Percentiles rank a stretch among this genome's conserved stretches.
Evolutionary conservation across 2,797 vertebrate species (phyloP).

Genomic region (Cyclopterus lumpus): DNA sequence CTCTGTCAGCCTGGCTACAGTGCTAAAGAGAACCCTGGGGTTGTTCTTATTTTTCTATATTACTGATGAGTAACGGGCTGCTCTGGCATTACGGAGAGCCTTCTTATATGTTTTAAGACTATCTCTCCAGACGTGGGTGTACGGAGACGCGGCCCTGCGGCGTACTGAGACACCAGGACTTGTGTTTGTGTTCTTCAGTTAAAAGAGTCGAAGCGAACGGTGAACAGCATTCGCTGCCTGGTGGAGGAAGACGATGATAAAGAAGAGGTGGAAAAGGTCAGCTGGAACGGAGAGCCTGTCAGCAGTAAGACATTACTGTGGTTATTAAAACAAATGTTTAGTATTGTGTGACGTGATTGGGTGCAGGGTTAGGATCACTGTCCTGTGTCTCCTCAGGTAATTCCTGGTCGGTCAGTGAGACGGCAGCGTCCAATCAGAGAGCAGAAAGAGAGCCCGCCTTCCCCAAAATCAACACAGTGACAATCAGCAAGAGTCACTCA

Average conservation of each 20-base stretch:
- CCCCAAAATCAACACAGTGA: slow-evolving; percentile 82
- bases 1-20: no score
- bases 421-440: slow-evolving; percentile 84
- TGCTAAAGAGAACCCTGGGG: no score
- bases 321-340: not conserved
- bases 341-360: slow-evolving; percentile 31
- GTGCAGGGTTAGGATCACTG: not conserved
- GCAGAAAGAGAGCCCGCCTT: slow-evolving; percentile 79
- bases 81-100: no score
- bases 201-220: slow-evolving; percentile 92
- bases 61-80: no score
- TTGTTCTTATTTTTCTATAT: no score
- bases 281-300: slow-evolving; percentile 95
- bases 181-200: slow-evolving; percentile 79
- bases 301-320: slow-evolving; percentile 87
- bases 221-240: slow-evolving; percentile 89
- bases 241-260: slow-evolving; percentile 85
- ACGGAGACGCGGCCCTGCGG: no score
- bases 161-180: no score
- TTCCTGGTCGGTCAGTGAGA: slow-evolving; percentile 95
- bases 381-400: slow-evolving; percentile 84
- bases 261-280: slow-evolving; percentile 91
- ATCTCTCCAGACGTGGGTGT: no score
- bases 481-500: slow-evolving; percentile 86
- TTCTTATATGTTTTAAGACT: no score